phyloP scores from a whole-genome alignment of 1,140 invertebrate species.

The Antheraea pernyi region DNA sequence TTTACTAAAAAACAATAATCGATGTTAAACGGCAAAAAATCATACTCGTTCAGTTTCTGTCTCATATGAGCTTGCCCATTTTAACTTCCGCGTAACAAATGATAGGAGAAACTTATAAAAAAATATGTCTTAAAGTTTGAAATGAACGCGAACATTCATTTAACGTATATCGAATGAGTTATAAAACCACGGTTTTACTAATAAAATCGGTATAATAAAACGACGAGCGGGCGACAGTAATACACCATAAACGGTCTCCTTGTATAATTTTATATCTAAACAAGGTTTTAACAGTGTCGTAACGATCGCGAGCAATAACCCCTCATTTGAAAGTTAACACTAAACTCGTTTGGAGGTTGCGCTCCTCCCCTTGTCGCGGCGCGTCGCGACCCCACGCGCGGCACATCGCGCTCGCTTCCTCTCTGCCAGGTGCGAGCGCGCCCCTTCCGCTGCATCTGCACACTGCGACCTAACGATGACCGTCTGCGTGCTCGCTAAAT shows the following conservation, averaged over 20 bases:
- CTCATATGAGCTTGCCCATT: too few species aligned
- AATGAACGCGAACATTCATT: not conserved
- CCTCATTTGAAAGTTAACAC: slow-evolving; percentile 35
- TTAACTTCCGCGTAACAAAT: too few species aligned
- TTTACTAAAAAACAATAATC: too few species aligned
- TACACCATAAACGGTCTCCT: slow-evolving; percentile 9
- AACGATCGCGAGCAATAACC: slow-evolving; percentile 36
- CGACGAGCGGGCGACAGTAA: slow-evolving; percentile 5
- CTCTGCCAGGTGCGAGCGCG: not conserved
- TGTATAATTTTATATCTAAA: slow-evolving; percentile 13
- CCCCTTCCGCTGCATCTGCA: slow-evolving; percentile 35
- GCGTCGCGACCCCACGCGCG: slow-evolving; percentile 52
- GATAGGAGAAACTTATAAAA: too few species aligned
- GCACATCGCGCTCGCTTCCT: slow-evolving; percentile 45
- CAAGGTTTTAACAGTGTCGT: slow-evolving; percentile 7
- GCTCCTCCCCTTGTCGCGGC: slow-evolving; percentile 11
- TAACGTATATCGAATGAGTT: not conserved
- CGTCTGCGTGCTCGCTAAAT: not conserved
- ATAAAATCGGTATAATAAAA: slow-evolving; percentile 10
- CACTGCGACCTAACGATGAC: slow-evolving; percentile 11
- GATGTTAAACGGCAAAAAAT: too few species aligned
- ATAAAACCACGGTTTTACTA: not conserved
- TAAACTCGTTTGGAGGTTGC: slow-evolving; percentile 38
- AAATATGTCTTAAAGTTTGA: not conserved
- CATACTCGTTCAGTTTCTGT: too few species aligned